A percentile compares a stretch with the other conserved stretches of the same genome.
phyloP scores from a whole-genome alignment of 37 sponge, comb jelly and placozoan genomes.

The Spongilla lacustris region DNA sequence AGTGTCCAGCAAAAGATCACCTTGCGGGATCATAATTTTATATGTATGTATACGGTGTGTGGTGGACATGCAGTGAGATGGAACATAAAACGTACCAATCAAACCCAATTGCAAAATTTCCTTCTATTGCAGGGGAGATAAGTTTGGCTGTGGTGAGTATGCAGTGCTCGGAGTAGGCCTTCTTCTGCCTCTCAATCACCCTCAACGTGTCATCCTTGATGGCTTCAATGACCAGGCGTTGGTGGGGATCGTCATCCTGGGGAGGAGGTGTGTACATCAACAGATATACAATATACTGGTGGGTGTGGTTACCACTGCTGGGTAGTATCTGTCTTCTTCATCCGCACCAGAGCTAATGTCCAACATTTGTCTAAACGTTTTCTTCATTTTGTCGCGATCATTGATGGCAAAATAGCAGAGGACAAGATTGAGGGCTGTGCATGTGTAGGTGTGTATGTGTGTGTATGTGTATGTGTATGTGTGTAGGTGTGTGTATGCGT shows the following conservation, averaged over 20 bases:
- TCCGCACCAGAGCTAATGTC: conserved; percentile 56
- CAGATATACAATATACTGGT: background rate
- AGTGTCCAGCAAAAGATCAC: too few species aligned
- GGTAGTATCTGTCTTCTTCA: conserved; percentile 88
- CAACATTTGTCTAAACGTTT: conserved; percentile 78
- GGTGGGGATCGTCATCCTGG: conserved; percentile 87
- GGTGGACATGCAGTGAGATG: background rate
- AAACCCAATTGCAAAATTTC: conserved; percentile 90
- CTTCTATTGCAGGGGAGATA: conserved; percentile 92
- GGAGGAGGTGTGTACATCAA: background rate
- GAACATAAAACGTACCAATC: conserved; percentile 75
- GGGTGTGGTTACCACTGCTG: conserved; percentile 53
- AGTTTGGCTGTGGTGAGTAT: conserved; percentile 95
- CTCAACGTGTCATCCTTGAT: conserved; percentile 91
- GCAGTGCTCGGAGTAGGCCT: conserved; percentile 73
- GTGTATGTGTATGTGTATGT: background rate
- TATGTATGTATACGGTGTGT: too few species aligned
- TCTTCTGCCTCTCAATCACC: conserved; percentile 77
- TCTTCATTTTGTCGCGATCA: conserved; percentile 93
- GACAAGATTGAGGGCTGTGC: conserved; percentile 80
- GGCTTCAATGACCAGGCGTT: conserved; percentile 84
- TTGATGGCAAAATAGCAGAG: conserved; percentile 94
- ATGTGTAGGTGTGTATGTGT: background rate
- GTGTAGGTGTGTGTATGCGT: conserved; percentile 5
- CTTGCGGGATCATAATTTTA: too few species aligned